Evolutionary conservation across 1,140 invertebrate species (phyloP).

Genomic region (Coptotermes formosanus): DNA sequence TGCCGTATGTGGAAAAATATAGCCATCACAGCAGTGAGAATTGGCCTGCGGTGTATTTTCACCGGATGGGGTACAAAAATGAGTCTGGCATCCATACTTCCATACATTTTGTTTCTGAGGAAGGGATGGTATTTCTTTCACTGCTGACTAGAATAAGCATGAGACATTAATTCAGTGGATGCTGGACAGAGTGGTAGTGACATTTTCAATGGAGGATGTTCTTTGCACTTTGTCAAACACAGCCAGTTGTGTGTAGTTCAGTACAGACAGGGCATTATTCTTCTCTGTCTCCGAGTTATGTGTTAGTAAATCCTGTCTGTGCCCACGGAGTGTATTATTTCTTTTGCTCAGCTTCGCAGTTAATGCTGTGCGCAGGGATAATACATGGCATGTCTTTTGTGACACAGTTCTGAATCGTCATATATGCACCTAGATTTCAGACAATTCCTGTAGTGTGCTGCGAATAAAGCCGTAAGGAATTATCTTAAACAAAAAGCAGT

Average conservation of each 20-base stretch:
- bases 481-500: too few relatives aligned
- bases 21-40: too few relatives aligned
- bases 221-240: neutral
- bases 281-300: neutral
- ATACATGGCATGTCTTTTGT: neutral
- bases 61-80: too few relatives aligned
- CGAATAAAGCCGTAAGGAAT: neutral
- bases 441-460: neutral
- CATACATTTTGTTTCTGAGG: too few relatives aligned
- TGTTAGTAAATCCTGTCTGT: neutral
- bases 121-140: neutral
- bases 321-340: neutral
- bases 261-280: neutral
- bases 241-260: neutral
- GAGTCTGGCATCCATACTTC: too few relatives aligned
- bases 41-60: too few relatives aligned
- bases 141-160: neutral
- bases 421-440: neutral
- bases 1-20: too few relatives aligned
- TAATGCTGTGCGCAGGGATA: too few relatives aligned
- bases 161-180: neutral
- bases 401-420: neutral
- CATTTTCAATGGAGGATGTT: neutral
- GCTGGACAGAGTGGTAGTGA: neutral
- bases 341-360: neutral